Conservation (phyloP, 2,797 vertebrate species). For the Mormyrops attenuatus region DNA sequence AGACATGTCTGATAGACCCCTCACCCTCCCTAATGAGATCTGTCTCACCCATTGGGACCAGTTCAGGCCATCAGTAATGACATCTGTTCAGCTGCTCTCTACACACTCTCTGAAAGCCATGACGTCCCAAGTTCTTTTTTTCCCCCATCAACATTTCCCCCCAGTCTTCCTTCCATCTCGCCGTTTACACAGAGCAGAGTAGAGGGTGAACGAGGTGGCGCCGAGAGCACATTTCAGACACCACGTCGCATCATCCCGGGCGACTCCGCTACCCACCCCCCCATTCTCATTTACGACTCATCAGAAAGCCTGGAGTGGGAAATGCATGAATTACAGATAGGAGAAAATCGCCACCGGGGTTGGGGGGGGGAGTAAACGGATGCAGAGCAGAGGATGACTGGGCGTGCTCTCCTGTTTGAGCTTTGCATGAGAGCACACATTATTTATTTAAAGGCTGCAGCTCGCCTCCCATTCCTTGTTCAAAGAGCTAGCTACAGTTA, state of each 20-base stretch:
- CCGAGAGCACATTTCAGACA: conserved; percentile 15
- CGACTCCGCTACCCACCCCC: conserved; percentile 1
- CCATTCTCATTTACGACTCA: conserved; percentile 45
- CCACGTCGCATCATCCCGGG: conserved; percentile 24
- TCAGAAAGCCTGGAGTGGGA: conserved; percentile 45
- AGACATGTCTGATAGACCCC: conserved; percentile 15
- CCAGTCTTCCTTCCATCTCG: background rate
- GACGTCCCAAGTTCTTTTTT: background rate
- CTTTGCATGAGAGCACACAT: conserved; percentile 13
- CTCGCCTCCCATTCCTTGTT: conserved; percentile 6
- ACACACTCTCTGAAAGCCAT: background rate
- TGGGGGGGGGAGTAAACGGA: conserved; percentile 21
- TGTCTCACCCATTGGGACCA: conserved; percentile 22
- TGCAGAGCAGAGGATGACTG: conserved; percentile 22
- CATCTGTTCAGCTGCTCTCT: background rate
- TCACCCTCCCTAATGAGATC: conserved; percentile 44
- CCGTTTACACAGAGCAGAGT: background rate
- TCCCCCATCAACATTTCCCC: background rate
- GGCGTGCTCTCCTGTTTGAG: conserved; percentile 2
- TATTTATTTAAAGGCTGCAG: conserved; percentile 15
- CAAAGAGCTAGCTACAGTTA: conserved; percentile 13
- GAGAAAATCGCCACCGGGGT: conserved; percentile 44
- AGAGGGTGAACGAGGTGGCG: background rate
- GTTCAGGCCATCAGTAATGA: background rate
- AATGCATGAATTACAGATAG: conserved; percentile 46